Base-by-base conservation (phyloP, 2,113 vertebrate species). In the Phylloscopus trochilus region DNA sequence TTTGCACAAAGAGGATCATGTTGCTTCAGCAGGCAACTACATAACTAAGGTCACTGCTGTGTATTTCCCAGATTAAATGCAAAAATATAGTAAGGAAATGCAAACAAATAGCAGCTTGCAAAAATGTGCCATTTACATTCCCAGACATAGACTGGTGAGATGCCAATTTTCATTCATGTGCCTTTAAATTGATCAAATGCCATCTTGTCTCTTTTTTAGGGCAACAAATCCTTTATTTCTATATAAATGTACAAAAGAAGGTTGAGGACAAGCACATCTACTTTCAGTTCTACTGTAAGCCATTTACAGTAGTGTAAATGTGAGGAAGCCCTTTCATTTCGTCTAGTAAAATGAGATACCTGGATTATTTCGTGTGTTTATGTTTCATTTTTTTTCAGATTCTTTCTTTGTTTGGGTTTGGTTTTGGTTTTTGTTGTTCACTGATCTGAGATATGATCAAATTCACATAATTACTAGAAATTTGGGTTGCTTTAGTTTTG, bases 21-120 rank as follows among this genome's bases (percentile, higher is more conserved):
- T n/a, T 75, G 9, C 84, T 90, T 93, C 69, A 87, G 33, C 75
- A 84, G 64, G 31, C 35, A 95, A 83, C 47, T 93, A 43, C 83
- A 85, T 91, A 92, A 53, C 62, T 91, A 85, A 93, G 10, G 75
- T 92, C 70, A 91, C 43, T 94, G 37, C 31, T 52, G 69, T 27
- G 51, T 70, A 67, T 92, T 58, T 93, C 84, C 83, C 15, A 88
- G 17, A 67, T 43, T 73, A 93, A 90, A 91, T 69, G 84, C n/a
- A 95, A 95, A 96, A 93, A 69, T 86, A 68, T 47, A 70, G 39
- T 83, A 77, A 95, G 28, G 33, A 97, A 78, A 70, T 56, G n/a
- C 22, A 87, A 89, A 88, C 17, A 81, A 81, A 83, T 70, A 94
- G 72, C 75, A 87, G 51, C 87, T 90, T 93, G 70, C 76, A 87